Conservation (phyloP, 23 tunicate species). For the Ascidia mentula region DNA sequence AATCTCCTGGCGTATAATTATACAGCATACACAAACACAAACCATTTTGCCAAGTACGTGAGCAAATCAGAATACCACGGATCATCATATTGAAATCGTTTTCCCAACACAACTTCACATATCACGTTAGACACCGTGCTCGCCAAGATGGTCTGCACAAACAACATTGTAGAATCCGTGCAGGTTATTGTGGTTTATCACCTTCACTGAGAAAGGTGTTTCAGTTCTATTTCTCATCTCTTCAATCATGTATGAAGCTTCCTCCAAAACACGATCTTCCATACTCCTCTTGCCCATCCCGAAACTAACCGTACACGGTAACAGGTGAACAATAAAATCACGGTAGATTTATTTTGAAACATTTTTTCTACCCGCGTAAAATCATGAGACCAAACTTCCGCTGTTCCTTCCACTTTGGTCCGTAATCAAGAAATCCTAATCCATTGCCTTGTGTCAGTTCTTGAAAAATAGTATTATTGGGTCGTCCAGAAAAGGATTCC, state of each 20-base stretch:
- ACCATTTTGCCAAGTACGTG: not conserved
- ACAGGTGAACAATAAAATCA: no score
- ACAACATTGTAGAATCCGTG: not conserved
- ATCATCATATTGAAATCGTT: conserved; percentile 50
- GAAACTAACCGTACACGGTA: no score
- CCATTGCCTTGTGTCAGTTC: not conserved
- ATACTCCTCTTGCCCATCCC: not conserved
- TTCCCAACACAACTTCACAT: conserved; percentile 35
- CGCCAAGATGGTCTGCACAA: not conserved
- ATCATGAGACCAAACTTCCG: not conserved
- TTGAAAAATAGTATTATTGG: not conserved
- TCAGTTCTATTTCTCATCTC: not conserved
- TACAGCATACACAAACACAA: no score
- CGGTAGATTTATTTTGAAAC: not conserved
- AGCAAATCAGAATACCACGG: conserved; percentile 30
- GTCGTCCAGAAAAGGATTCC: not conserved
- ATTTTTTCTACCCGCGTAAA: not conserved
- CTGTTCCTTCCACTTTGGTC: not conserved
- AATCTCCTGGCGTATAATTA: no score
- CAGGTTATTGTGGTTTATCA: no score
- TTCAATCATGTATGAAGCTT: not conserved
- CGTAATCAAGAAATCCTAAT: not conserved
- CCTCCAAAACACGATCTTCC: conserved; percentile 2
- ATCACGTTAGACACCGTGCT: conserved; percentile 48
- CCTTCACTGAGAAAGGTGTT: no score